These are phyloP conservation scores for Dicyrtoma fusca DNA, from an alignment of 2,888 invertebrate genomes.

Conservation along the genomic window DNA sequence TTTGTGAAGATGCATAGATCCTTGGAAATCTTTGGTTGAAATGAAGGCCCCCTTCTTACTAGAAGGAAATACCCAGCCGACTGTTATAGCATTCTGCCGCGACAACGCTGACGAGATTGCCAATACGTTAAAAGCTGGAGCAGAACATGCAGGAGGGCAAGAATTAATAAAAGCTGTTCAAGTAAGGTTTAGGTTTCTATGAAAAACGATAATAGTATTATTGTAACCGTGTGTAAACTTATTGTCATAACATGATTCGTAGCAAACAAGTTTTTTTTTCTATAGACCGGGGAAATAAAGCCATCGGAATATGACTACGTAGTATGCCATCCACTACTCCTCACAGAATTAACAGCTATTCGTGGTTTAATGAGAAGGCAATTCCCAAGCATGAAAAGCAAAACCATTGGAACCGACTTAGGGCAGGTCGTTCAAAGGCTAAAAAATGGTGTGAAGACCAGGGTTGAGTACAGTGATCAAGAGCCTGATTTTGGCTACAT, in stretches of 20 bases:
- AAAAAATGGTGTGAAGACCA: constrained; percentile 72
- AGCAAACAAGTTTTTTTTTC: too few species aligned
- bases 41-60: constrained; percentile 73
- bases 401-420: constrained; percentile 72
- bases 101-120: constrained; percentile 63
- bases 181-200: too few species aligned
- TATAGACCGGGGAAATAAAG: constrained; percentile 58
- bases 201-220: too few species aligned
- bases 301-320: constrained; percentile 71
- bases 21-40: constrained; percentile 69
- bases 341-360: constrained; percentile 74
- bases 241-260: not conserved
- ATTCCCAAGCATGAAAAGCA: constrained; percentile 65
- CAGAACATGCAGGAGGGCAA: constrained; percentile 71
- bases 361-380: constrained; percentile 76
- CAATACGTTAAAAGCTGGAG: constrained; percentile 70
- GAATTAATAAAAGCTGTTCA: constrained; percentile 77
- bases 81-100: constrained; percentile 76
- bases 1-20: constrained; percentile 70
- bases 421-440: constrained; percentile 68
- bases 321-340: constrained; percentile 77
- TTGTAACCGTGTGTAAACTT: not conserved
- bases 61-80: constrained; percentile 66
- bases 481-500: constrained; percentile 74
- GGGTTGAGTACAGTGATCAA: constrained; percentile 66